These are phyloP conservation scores for Pseudomyrmex concolor DNA, from an alignment of 1,140 invertebrate genomes.

Conservation along the genomic window DNA sequence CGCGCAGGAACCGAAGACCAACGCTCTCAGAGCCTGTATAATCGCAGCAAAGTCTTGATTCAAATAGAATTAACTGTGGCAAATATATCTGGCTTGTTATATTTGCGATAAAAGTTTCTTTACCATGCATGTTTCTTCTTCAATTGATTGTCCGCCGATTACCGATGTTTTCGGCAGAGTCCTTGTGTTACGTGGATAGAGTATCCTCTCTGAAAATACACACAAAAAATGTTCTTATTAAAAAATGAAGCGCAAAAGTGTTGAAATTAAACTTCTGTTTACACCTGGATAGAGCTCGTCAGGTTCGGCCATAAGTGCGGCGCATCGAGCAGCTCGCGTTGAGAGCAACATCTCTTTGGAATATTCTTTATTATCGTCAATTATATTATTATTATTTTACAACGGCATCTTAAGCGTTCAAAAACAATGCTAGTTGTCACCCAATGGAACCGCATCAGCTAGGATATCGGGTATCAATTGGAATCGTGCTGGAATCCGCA, in stretches of 20 bases:
- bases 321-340: slow-evolving; percentile 78
- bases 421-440: slow-evolving; percentile 39
- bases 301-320: slow-evolving; percentile 81
- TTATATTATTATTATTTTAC: not conserved
- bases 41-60: not conserved
- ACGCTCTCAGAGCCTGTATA: slow-evolving; percentile 85
- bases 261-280: not conserved
- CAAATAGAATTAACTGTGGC: slow-evolving; percentile 13
- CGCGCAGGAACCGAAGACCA: slow-evolving; percentile 87
- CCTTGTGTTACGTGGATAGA: slow-evolving; percentile 84
- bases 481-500: slow-evolving; percentile 53
- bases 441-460: slow-evolving; percentile 2
- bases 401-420: not conserved
- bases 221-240: slow-evolving; percentile 4
- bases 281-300: slow-evolving; percentile 82
- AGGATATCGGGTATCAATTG: slow-evolving; percentile 70
- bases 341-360: slow-evolving; percentile 75
- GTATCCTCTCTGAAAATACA: slow-evolving; percentile 83
- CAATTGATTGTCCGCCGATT: slow-evolving; percentile 88
- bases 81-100: slow-evolving; percentile 14
- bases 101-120: slow-evolving; percentile 55
- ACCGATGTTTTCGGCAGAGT: slow-evolving; percentile 80
- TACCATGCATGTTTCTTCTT: slow-evolving; percentile 88
- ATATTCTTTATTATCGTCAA: slow-evolving; percentile 1
- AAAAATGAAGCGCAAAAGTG: not conserved